Conservation (phyloP, 2,797 vertebrate genomes). For the Neoniphon sammara region DNA sequence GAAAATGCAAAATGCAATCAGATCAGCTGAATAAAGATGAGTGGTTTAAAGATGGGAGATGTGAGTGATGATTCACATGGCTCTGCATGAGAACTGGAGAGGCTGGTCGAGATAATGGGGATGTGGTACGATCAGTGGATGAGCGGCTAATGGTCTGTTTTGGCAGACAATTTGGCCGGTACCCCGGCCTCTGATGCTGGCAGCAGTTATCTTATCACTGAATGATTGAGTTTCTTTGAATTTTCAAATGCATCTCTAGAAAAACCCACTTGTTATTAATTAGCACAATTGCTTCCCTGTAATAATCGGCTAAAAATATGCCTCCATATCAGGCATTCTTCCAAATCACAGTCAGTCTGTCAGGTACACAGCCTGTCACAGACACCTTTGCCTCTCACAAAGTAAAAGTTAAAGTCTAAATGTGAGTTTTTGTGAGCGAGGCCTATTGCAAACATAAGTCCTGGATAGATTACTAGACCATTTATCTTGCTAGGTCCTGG, state of each 20-base stretch:
- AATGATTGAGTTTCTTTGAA: constrained; percentile 54
- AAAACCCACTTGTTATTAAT: constrained; percentile 47
- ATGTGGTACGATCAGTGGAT: constrained; percentile 50
- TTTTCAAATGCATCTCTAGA: constrained; percentile 58
- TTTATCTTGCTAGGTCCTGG: neutral
- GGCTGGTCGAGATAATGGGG: constrained; percentile 53
- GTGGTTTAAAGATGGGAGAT: constrained; percentile 63
- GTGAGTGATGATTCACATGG: constrained; percentile 55
- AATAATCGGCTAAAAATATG: neutral
- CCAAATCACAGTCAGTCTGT: neutral
- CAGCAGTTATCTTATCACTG: constrained; percentile 56
- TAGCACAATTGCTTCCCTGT: constrained; percentile 32
- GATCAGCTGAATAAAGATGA: constrained; percentile 71
- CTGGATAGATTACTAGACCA: neutral
- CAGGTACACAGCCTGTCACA: neutral
- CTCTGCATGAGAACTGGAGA: constrained; percentile 53
- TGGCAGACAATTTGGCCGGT: constrained; percentile 50
- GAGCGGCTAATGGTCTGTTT: constrained; percentile 64
- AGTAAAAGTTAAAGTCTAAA: constrained; percentile 22
- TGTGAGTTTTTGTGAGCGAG: neutral
- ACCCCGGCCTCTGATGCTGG: constrained; percentile 34
- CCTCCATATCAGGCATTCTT: neutral
- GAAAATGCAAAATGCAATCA: constrained; percentile 74
- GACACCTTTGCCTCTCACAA: constrained; percentile 8
- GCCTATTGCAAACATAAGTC: neutral